Conservation (phyloP, 1,140 invertebrate species). For the Philaenus spumarius region DNA sequence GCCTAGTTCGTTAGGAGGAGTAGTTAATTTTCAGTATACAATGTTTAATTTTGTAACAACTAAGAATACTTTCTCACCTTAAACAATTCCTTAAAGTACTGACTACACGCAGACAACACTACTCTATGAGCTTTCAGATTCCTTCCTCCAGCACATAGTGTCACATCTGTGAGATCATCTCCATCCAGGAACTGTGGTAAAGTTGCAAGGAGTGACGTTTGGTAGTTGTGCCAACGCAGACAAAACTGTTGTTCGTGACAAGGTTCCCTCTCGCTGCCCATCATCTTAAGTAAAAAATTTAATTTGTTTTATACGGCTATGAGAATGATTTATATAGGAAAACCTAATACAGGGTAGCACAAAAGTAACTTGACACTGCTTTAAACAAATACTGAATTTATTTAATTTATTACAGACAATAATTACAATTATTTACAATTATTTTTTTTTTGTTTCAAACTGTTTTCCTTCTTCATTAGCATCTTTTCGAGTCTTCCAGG, state of each 20-base stretch:
- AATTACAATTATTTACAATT: too few species aligned
- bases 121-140: conserved; percentile 77
- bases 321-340: not conserved
- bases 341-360: not conserved
- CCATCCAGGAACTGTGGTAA: conserved; percentile 74
- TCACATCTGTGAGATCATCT: conserved; percentile 84
- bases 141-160: conserved; percentile 73
- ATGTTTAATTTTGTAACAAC: too few species aligned
- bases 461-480: too few species aligned
- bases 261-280: conserved; percentile 49
- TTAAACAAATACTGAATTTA: too few species aligned
- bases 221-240: conserved; percentile 70
- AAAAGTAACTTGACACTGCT: too few species aligned
- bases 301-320: not conserved
- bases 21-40: too few species aligned
- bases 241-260: conserved; percentile 61
- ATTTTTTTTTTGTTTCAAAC: too few species aligned
- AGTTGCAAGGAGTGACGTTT: conserved; percentile 72
- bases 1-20: too few species aligned
- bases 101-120: conserved; percentile 83
- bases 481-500: too few species aligned
- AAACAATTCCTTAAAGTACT: conserved; percentile 86
- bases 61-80: too few species aligned
- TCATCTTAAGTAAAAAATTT: conserved; percentile 19
- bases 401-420: too few species aligned